These are phyloP conservation scores for Sylvia borin DNA, from an alignment of 2,797 vertebrate genomes.

Conservation along the genomic window DNA sequence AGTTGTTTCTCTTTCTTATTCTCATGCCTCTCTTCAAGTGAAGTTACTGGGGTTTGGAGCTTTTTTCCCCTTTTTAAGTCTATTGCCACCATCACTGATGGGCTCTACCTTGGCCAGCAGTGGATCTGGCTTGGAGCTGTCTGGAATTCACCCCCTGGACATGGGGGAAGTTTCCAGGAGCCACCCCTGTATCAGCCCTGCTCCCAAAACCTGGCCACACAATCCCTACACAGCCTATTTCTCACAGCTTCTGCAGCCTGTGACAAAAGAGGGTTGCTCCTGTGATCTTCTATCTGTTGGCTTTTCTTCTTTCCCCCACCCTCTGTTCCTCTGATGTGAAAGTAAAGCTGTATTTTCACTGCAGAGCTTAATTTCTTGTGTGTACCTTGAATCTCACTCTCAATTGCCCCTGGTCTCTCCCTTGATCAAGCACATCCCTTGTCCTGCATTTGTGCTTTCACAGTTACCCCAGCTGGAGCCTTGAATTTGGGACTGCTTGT, in stretches of 20 bases:
- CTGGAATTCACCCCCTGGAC: background rate
- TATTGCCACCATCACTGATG: too few relatives aligned
- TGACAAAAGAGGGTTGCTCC: background rate
- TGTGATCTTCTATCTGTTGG: background rate
- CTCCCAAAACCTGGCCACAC: background rate
- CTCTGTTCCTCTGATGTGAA: background rate
- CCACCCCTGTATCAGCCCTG: background rate
- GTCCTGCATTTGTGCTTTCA: background rate
- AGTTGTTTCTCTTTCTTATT: background rate
- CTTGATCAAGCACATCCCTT: background rate
- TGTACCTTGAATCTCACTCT: background rate
- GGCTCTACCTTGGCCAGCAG: rapidly evolving
- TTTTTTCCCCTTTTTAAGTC: background rate
- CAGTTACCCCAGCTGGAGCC: background rate
- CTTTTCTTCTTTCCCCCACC: background rate
- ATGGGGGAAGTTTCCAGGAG: background rate
- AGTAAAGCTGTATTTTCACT: background rate
- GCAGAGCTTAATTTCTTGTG: background rate
- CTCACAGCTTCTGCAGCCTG: background rate
- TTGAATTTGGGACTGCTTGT: background rate
- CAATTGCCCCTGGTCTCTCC: background rate
- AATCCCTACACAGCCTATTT: background rate
- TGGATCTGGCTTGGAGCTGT: background rate
- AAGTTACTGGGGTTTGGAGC: background rate
- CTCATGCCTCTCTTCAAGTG: background rate